phyloP scores from a whole-genome alignment of 2,888 invertebrate species.

The Frankliniella intonsa region DNA sequence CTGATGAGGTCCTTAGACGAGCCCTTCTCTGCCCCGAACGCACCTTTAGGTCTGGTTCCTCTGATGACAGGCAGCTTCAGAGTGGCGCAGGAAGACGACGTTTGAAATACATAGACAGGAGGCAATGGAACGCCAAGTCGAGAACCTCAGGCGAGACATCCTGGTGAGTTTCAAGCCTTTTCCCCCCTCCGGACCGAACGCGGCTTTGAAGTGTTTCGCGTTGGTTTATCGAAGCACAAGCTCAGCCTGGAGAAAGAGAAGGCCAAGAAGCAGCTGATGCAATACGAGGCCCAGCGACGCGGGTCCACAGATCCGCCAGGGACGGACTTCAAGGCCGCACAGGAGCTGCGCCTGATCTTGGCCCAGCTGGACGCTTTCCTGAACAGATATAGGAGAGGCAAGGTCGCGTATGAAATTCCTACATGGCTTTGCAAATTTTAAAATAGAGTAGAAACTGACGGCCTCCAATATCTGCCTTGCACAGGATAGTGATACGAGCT shows the following conservation, averaged over 20 bases:
- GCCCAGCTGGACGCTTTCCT: background rate
- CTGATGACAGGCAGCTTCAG: background rate
- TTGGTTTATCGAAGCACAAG: background rate
- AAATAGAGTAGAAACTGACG: no score
- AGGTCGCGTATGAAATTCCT: background rate
- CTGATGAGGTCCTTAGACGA: no score
- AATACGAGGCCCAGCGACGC: constrained; percentile 11
- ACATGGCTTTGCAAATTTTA: no score
- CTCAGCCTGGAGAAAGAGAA: background rate
- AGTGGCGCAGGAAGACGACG: background rate
- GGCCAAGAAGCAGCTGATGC: constrained; percentile 11
- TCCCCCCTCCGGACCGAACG: background rate
- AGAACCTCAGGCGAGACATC: background rate
- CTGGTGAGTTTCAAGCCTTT: background rate
- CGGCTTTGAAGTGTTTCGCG: background rate
- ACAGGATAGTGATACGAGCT: background rate
- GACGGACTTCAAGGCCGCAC: background rate
- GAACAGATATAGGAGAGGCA: background rate
- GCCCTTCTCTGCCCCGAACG: background rate
- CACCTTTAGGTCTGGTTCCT: background rate
- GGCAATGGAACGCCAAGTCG: background rate
- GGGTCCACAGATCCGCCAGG: background rate
- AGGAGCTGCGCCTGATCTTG: background rate
- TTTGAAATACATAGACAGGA: background rate
- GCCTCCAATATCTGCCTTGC: no score